Evolutionary conservation across 2,797 vertebrate species (phyloP).

Genomic region (Steatocranus sp.): DNA sequence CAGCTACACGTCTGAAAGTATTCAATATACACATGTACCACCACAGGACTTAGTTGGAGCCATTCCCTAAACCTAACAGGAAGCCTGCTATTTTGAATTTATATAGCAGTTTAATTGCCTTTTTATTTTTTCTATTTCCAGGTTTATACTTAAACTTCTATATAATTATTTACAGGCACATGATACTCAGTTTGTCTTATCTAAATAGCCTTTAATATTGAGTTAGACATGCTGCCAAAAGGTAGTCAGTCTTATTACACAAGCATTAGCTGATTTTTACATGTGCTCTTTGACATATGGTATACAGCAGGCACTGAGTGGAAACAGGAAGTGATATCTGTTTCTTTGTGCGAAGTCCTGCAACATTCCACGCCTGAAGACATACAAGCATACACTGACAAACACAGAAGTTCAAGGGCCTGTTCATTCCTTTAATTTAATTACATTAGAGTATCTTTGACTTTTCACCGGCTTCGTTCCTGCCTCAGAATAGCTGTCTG

Average conservation of each 20-base stretch:
- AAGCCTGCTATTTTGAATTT: neutral
- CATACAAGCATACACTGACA: fast-evolving
- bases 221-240: neutral
- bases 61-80: neutral
- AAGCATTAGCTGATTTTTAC: neutral
- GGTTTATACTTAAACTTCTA: neutral
- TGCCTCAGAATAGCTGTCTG: neutral
- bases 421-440: neutral
- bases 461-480: neutral
- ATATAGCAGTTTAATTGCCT: neutral
- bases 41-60: neutral
- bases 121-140: neutral
- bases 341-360: neutral
- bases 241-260: neutral
- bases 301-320: neutral
- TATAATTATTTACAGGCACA: neutral
- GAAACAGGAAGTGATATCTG: neutral
- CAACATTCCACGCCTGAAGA: neutral
- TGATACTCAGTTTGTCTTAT: neutral
- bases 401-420: neutral
- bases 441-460: neutral
- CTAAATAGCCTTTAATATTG: neutral
- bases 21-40: neutral
- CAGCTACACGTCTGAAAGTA: no score
- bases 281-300: neutral